phyloP scores from a whole-genome alignment of 2,797 vertebrate species.

The Lateolabrax maculatus region DNA sequence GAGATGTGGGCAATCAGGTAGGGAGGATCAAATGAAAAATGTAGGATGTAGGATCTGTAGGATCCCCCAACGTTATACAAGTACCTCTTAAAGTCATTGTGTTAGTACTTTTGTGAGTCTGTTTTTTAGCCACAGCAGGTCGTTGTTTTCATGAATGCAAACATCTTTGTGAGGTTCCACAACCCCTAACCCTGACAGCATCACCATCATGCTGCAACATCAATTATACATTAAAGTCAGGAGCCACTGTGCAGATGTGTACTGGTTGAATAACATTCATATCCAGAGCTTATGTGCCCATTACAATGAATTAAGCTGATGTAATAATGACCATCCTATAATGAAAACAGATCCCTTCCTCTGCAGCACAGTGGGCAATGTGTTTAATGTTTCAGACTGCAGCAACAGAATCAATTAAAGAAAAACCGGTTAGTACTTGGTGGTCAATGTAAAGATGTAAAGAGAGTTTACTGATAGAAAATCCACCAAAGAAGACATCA shows the following conservation, averaged over 20 bases:
- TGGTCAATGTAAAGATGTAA: neutral
- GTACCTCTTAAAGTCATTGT: too few relatives aligned
- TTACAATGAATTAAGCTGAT: slow-evolving; percentile 10
- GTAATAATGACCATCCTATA: neutral
- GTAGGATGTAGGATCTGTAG: too few relatives aligned
- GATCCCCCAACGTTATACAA: too few relatives aligned
- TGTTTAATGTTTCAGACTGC: neutral
- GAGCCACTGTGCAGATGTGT: neutral
- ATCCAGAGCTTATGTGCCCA: neutral
- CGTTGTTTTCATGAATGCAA: too few relatives aligned
- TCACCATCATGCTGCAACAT: slow-evolving; percentile 1
- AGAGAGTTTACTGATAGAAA: neutral
- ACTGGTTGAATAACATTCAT: slow-evolving; percentile 2
- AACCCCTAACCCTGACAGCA: too few relatives aligned
- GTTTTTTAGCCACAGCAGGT: too few relatives aligned
- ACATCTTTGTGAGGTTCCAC: too few relatives aligned
- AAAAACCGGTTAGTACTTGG: neutral
- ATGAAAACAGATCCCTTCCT: slow-evolving; percentile 13
- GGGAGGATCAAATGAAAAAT: too few relatives aligned
- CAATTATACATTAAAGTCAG: slow-evolving; percentile 27
- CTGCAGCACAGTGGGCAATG: neutral
- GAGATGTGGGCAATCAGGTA: too few relatives aligned
- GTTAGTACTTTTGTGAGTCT: too few relatives aligned
- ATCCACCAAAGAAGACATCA: too few relatives aligned
- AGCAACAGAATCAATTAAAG: neutral